Conservation (phyloP, 2,113 vertebrate species). For the Oenanthe melanoleuca region DNA sequence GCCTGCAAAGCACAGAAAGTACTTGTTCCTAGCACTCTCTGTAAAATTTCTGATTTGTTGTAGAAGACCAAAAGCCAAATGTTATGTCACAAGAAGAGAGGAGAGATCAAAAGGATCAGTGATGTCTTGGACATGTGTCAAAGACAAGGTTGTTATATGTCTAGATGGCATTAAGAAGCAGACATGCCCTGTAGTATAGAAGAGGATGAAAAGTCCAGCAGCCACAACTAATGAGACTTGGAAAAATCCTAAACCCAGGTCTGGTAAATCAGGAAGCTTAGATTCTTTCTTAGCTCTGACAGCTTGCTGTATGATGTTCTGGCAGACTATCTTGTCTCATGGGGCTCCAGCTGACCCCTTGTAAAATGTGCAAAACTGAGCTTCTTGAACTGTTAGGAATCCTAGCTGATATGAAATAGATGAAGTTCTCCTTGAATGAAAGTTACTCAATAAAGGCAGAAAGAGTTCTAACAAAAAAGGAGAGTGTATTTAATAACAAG, state of each 20-base stretch:
- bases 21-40: background rate
- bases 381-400: background rate
- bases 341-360: background rate
- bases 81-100: background rate
- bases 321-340: background rate
- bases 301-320: background rate
- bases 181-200: background rate
- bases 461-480: background rate
- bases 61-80: background rate
- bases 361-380: background rate
- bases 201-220: background rate
- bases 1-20: background rate
- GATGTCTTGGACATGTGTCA: background rate
- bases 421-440: background rate
- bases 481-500: background rate
- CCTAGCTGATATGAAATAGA: background rate
- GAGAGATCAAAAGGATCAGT: background rate
- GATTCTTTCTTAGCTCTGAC: background rate
- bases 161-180: background rate
- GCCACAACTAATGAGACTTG: background rate
- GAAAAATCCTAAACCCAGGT: background rate
- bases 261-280: background rate
- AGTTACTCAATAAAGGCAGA: background rate
- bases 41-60: background rate
- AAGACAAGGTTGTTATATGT: background rate